Evolutionary conservation across 2,888 invertebrate genomes (phyloP).

Genomic region (Amblyjoppa fuscipennis): DNA sequence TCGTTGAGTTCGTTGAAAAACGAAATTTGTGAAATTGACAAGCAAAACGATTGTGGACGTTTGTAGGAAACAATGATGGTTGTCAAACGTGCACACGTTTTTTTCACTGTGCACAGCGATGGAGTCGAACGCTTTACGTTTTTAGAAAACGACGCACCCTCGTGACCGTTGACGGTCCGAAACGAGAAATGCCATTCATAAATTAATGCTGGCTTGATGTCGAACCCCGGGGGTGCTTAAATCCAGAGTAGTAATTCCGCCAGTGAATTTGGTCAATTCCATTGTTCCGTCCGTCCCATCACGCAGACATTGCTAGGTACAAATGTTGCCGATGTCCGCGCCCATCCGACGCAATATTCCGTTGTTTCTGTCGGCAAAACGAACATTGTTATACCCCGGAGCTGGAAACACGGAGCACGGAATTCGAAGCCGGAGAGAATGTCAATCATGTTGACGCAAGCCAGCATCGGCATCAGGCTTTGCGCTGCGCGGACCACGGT

Average conservation of each 20-base stretch:
- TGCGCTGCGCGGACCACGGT: neutral
- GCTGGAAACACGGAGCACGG: neutral
- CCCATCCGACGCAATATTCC: neutral
- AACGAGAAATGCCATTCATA: neutral
- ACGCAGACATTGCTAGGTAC: neutral
- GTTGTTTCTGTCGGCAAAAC: neutral
- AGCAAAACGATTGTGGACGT: too few relatives aligned
- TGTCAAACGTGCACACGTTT: too few relatives aligned
- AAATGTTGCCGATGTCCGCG: neutral
- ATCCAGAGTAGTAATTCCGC: neutral
- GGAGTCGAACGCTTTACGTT: neutral
- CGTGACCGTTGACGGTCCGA: neutral
- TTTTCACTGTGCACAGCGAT: too few relatives aligned
- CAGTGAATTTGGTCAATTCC: neutral
- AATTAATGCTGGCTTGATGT: neutral
- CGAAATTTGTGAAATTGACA: too few relatives aligned
- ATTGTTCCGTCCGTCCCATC: neutral
- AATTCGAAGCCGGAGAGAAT: constrained; percentile 10
- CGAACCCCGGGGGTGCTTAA: neutral
- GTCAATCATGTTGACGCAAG: constrained; percentile 3
- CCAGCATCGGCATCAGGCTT: neutral
- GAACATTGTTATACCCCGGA: neutral
- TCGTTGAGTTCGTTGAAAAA: too few relatives aligned
- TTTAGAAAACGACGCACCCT: neutral
- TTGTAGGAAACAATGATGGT: too few relatives aligned